Percentiles rank a stretch among this genome's conserved stretches.
Conservation (phyloP, 2,113 vertebrate genomes). For the Eidolon helvum region DNA sequence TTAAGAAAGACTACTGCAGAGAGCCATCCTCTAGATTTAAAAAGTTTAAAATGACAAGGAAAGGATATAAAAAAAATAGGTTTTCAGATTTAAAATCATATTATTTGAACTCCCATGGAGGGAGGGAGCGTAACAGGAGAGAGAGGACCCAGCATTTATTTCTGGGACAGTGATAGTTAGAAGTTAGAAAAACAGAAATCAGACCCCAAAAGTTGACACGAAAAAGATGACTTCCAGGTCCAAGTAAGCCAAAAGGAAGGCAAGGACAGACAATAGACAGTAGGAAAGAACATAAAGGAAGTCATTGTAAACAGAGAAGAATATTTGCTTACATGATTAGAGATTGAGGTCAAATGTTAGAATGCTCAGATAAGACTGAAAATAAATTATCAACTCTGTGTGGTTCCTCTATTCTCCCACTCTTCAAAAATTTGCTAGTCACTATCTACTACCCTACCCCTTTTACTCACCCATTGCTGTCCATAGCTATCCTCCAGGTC, state of each 20-base stretch:
- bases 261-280: background rate
- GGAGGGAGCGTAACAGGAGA: background rate
- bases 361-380: background rate
- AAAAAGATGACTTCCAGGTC: background rate
- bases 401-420: background rate
- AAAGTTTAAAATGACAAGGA: background rate
- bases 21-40: background rate
- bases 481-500: constrained; percentile 90
- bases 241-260: background rate
- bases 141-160: background rate
- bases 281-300: background rate
- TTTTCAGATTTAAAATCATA: background rate
- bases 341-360: background rate
- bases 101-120: background rate
- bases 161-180: background rate
- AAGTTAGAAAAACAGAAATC: background rate
- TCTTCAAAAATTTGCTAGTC: background rate
- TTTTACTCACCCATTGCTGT: constrained; percentile 92
- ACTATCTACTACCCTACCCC: background rate
- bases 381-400: background rate
- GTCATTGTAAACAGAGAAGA: background rate
- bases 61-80: background rate
- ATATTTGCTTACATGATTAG: background rate
- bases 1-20: background rate
- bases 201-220: background rate